phyloP scores from a whole-genome alignment of 1,140 invertebrate genomes.

The Bombus breviceps region DNA sequence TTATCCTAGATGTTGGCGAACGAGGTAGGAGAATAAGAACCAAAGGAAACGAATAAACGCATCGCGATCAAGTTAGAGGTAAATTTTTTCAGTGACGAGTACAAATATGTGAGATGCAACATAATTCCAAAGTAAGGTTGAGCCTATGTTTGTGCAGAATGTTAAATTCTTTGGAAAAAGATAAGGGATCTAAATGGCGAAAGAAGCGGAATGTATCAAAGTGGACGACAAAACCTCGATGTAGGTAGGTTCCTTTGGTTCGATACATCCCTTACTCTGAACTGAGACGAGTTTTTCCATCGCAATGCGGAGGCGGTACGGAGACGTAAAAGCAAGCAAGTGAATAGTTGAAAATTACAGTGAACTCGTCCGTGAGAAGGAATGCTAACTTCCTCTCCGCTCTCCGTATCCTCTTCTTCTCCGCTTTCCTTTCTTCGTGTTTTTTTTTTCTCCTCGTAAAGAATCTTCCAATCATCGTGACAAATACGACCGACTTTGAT shows the following conservation, averaged over 20 bases:
- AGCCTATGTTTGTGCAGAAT: not conserved
- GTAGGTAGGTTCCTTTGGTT: not conserved
- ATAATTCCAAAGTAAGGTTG: not conserved
- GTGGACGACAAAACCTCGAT: not conserved
- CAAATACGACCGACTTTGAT: not conserved
- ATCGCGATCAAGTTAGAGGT: not conserved
- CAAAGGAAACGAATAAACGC: not conserved
- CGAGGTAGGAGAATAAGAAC: too few species aligned
- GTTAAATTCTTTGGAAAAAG: not conserved
- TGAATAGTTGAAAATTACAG: slow-evolving; percentile 70
- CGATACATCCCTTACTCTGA: not conserved
- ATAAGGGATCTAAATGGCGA: not conserved
- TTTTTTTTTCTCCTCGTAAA: not conserved
- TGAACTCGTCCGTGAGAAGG: slow-evolving; percentile 56
- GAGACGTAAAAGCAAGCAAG: slow-evolving; percentile 46
- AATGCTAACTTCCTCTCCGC: slow-evolving; percentile 34
- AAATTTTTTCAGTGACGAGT: not conserved
- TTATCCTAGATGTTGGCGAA: not conserved
- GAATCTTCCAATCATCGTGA: not conserved
- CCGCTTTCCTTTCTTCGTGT: not conserved
- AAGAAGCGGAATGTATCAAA: not conserved
- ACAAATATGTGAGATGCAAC: not conserved
- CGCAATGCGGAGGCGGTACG: not conserved
- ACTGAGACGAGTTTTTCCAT: slow-evolving; percentile 34
- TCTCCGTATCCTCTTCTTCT: not conserved